These are phyloP conservation scores for Sporophila hypoxantha DNA, from an alignment of 2,113 vertebrate genomes.

Conservation along the genomic window DNA sequence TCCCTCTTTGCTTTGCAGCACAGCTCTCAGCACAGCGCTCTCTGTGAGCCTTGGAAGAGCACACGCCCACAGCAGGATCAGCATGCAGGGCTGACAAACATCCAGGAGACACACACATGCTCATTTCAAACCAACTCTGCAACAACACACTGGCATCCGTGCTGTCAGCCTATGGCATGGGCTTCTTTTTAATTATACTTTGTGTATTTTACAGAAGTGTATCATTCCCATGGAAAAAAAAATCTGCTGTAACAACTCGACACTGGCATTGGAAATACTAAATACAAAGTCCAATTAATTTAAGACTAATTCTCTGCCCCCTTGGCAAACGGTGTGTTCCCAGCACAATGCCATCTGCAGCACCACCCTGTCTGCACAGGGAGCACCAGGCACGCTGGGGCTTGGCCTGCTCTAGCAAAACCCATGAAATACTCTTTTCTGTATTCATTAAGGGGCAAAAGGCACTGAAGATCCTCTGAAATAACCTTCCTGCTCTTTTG, in stretches of 20 bases:
- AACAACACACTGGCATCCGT: neutral
- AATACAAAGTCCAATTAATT: neutral
- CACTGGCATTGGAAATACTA: neutral
- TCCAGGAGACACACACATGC: rapidly evolving
- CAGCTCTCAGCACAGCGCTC: neutral
- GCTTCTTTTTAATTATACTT: neutral
- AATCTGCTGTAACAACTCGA: neutral
- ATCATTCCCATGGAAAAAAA: neutral
- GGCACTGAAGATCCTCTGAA: conserved; percentile 13
- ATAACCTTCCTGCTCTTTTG: conserved; percentile 24
- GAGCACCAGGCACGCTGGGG: neutral
- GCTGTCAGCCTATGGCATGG: neutral
- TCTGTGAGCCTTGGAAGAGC: neutral
- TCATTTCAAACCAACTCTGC: neutral
- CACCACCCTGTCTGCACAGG: neutral
- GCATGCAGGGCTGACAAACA: neutral
- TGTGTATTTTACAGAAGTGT: neutral
- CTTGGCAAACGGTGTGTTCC: neutral
- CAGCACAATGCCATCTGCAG: neutral
- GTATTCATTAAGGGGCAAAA: neutral
- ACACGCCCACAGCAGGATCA: rapidly evolving
- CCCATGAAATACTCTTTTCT: neutral
- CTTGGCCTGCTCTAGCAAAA: neutral
- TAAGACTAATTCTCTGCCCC: neutral
- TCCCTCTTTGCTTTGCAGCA: neutral